Evolutionary conservation across 2,797 vertebrate genomes (phyloP).

Genomic region (Echeneis naucrates): DNA sequence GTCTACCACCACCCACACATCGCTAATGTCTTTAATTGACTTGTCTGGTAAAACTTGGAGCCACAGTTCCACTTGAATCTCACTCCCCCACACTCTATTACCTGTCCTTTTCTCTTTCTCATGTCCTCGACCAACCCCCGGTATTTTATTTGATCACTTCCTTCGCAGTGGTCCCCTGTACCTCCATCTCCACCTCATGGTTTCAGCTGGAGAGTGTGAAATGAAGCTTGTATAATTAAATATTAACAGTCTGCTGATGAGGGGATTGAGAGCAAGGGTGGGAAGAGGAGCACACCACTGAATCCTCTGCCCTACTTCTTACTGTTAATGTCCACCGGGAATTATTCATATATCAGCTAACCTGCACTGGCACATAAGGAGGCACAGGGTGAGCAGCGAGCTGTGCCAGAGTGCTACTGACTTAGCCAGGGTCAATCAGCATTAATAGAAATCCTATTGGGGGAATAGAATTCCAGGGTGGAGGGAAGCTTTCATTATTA

Average conservation of each 20-base stretch:
- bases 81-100: slow-evolving; percentile 26
- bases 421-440: slow-evolving; percentile 74
- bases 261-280: slow-evolving; percentile 72
- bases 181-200: slow-evolving; percentile 60
- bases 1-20: background rate
- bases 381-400: slow-evolving; percentile 57
- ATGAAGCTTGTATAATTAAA: slow-evolving; percentile 84
- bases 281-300: slow-evolving; percentile 62
- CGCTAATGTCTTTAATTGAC: slow-evolving; percentile 16
- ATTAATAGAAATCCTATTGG: slow-evolving; percentile 76
- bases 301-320: slow-evolving; percentile 82
- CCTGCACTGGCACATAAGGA: slow-evolving; percentile 75
- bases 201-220: slow-evolving; percentile 71
- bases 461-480: slow-evolving; percentile 62
- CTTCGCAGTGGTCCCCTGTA: slow-evolving; percentile 49
- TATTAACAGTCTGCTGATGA: slow-evolving; percentile 84
- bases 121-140: slow-evolving; percentile 36
- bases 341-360: slow-evolving; percentile 81
- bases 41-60: slow-evolving; percentile 30
- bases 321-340: slow-evolving; percentile 74
- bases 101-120: slow-evolving; percentile 21
- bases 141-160: slow-evolving; percentile 61
- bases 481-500: slow-evolving; percentile 76
- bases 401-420: slow-evolving; percentile 68
- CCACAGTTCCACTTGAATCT: slow-evolving; percentile 13